Percentiles rank a stretch among this genome's conserved stretches.
These are phyloP conservation scores for Drosophila mettleri DNA, from an alignment of 2,888 invertebrate species.

Conservation along the genomic window DNA sequence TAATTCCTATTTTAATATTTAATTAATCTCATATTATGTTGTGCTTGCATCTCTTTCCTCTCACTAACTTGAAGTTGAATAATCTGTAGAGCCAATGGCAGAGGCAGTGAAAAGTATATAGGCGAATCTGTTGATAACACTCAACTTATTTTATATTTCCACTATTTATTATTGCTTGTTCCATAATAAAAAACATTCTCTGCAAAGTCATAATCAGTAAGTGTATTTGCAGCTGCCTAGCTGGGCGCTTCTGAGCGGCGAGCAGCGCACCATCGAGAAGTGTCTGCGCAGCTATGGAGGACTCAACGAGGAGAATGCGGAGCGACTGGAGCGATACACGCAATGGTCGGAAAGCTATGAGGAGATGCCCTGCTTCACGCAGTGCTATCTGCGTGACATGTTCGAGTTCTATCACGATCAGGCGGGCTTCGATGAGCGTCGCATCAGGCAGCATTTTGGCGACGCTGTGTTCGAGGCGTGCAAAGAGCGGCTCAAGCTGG, in stretches of 20 bases:
- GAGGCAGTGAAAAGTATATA: neutral
- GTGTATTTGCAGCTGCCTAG: constrained; percentile 27
- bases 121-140: neutral
- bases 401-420: constrained; percentile 71
- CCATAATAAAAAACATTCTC: neutral
- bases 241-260: constrained; percentile 46
- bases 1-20: neutral
- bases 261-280: constrained; percentile 57
- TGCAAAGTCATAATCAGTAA: neutral
- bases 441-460: constrained; percentile 69
- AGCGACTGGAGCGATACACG: constrained; percentile 73
- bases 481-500: constrained; percentile 53
- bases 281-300: constrained; percentile 77
- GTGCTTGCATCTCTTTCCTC: neutral
- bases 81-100: neutral
- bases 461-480: constrained; percentile 72
- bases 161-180: neutral
- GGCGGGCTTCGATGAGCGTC: constrained; percentile 65
- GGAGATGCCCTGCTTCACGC: constrained; percentile 81
- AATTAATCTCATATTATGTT: too few species aligned
- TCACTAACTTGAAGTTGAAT: neutral
- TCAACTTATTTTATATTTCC: neutral
- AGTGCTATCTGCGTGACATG: constrained; percentile 76
- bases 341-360: constrained; percentile 77
- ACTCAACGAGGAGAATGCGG: constrained; percentile 47